phyloP scores from a whole-genome alignment of 2,113 vertebrate species.

The Odocoileus hemionus region DNA sequence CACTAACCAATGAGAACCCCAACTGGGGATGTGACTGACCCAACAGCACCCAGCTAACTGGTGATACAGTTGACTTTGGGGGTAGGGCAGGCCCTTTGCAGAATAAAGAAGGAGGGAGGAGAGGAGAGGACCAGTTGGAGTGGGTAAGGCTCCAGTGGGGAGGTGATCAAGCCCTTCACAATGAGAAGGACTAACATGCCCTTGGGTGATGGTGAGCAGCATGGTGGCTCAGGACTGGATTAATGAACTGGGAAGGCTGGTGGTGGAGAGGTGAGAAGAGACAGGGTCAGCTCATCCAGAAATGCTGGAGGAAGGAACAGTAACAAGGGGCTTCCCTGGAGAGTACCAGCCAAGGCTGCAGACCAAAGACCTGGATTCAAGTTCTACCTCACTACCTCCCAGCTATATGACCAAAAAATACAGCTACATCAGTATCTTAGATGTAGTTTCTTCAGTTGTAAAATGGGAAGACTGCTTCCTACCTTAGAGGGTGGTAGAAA shows the following conservation, averaged over 20 bases:
- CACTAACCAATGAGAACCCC: neutral
- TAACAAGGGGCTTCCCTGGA: neutral
- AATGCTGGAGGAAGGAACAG: neutral
- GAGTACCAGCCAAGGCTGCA: neutral
- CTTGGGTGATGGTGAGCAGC: neutral
- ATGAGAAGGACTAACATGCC: neutral
- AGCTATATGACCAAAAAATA: neutral
- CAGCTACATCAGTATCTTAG: neutral
- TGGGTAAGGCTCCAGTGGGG: rapidly evolving
- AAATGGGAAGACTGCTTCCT: neutral
- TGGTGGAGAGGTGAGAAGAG: neutral
- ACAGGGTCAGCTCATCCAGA: neutral
- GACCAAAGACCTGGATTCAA: neutral
- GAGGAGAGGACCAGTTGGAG: neutral
- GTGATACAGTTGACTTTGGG: neutral
- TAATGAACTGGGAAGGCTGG: too few relatives aligned
- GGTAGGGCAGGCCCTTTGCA: neutral
- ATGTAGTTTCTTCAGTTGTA: neutral
- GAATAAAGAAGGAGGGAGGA: neutral
- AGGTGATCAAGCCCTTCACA: neutral
- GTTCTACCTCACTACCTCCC: neutral
- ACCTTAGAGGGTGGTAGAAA: neutral
- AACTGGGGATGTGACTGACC: neutral
- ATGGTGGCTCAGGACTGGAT: neutral
- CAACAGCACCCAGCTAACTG: neutral